A percentile compares a stretch with the other conserved stretches of the same genome.
Conservation (phyloP, 2,888 invertebrate species). For the Agrochola lota region DNA sequence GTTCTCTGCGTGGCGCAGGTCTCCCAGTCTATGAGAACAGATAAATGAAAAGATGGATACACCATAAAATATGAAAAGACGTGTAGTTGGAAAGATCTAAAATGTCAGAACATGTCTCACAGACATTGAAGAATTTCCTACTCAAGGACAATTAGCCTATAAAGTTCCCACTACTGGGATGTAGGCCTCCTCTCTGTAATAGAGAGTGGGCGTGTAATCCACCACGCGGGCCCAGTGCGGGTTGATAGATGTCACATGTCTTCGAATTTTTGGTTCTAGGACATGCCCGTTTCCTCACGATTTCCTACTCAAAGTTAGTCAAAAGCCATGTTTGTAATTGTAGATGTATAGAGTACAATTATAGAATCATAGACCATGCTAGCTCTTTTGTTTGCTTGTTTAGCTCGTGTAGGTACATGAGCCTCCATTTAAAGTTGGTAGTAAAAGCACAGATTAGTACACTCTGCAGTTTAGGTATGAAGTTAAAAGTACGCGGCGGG, state of each 20-base stretch:
- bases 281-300: neutral
- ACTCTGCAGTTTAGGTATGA: no score
- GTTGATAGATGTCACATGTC: no score
- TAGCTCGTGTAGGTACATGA: neutral
- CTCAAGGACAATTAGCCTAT: no score
- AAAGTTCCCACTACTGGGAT: no score
- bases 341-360: no score
- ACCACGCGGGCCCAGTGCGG: no score
- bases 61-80: neutral
- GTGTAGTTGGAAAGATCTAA: neutral
- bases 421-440: neutral
- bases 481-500: no score
- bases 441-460: neutral
- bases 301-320: neutral
- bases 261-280: no score
- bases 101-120: neutral
- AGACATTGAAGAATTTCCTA: neutral
- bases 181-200: no score
- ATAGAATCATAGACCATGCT: neutral
- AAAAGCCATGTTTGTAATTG: neutral
- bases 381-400: neutral
- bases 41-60: no score
- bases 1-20: constrained; percentile 82
- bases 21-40: constrained; percentile 75
- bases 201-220: no score